Evolutionary conservation across 2,113 vertebrate species (phyloP).

Genomic region (Chionis minor): DNA sequence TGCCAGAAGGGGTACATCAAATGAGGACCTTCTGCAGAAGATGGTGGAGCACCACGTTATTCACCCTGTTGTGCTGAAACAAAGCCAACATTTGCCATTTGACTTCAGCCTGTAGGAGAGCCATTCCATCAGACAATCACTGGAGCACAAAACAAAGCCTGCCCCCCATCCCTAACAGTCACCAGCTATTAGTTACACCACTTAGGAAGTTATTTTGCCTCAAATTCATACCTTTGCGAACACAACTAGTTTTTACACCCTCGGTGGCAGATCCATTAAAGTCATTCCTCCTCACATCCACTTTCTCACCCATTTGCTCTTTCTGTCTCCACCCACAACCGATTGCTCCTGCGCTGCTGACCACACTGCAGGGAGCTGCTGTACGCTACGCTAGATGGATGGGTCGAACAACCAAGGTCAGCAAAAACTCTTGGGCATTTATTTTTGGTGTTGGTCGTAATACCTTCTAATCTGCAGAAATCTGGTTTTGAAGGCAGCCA

Average conservation of each 20-base stretch:
- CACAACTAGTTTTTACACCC: neutral
- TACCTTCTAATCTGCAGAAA: neutral
- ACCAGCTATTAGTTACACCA: neutral
- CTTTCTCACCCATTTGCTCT: neutral
- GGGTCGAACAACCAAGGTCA: neutral
- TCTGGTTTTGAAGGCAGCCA: neutral
- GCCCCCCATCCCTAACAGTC: neutral
- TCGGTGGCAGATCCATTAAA: neutral
- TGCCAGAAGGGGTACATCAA: neutral
- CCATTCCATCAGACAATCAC: neutral
- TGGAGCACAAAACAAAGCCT: neutral
- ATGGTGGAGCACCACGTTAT: neutral
- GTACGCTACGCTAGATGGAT: accelerated
- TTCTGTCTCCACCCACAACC: neutral
- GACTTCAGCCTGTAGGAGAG: neutral
- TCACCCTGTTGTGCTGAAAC: neutral
- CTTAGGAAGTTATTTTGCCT: neutral
- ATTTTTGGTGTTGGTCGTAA: neutral
- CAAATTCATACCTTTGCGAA: neutral
- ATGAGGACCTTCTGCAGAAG: neutral
- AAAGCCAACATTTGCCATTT: neutral
- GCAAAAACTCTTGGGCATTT: neutral
- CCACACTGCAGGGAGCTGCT: accelerated
- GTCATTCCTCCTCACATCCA: neutral
- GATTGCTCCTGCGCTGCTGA: accelerated